Conservation (phyloP, 2,888 invertebrate species). For the Prosopocoilus inquinatus region DNA sequence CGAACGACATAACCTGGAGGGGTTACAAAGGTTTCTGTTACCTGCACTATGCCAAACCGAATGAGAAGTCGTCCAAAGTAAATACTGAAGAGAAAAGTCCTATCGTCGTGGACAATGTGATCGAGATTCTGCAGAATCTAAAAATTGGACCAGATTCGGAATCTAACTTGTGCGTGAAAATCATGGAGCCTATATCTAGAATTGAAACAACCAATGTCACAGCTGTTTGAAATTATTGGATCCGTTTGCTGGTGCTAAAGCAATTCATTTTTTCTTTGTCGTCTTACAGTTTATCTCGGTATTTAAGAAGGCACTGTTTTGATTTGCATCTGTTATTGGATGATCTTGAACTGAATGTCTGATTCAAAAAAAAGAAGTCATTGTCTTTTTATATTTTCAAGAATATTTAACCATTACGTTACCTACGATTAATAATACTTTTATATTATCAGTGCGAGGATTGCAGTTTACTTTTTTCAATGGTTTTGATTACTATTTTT, state of each 20-base stretch:
- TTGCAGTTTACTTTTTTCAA: neutral
- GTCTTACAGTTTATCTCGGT: neutral
- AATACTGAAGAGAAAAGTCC: conserved; percentile 31
- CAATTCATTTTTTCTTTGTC: neutral
- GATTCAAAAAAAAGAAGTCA: conserved; percentile 1
- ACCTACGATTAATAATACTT: neutral
- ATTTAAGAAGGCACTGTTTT: too few relatives aligned
- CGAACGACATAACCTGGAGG: conserved; percentile 72
- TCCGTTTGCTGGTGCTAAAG: neutral
- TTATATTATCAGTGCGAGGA: neutral
- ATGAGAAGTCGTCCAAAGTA: conserved; percentile 30
- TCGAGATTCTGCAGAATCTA: conserved; percentile 52
- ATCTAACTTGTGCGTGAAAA: conserved; percentile 47
- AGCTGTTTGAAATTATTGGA: conserved; percentile 44
- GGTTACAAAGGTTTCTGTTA: conserved; percentile 52
- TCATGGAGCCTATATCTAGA: conserved; percentile 52
- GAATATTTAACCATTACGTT: neutral
- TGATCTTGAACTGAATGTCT: neutral
- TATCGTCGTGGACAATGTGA: conserved; percentile 52
- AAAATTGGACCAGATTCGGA: conserved; percentile 46
- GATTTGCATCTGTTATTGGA: neutral
- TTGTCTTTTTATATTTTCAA: neutral
- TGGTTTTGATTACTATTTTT: too few relatives aligned
- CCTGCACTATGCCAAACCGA: conserved; percentile 71
- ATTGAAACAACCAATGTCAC: conserved; percentile 55